Base-by-base conservation (phyloP, 2,797 vertebrate genomes). In the Amblyopsis hoosieri region DNA sequence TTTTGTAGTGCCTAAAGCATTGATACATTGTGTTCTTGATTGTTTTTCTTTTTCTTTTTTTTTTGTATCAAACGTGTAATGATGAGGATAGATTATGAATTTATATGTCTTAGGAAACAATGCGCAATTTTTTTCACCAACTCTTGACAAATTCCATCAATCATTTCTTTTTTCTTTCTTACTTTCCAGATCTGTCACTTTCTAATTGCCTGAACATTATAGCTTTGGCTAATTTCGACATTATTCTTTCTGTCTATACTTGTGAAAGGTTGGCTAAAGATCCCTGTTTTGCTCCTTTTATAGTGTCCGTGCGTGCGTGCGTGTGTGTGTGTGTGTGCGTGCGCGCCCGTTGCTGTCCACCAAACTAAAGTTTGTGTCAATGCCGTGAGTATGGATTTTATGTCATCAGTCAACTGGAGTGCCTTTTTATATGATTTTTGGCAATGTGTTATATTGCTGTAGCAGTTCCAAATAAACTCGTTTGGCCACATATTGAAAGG, bases 1-100 rank as follows among this genome's bases (percentile, higher is more conserved):
- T 79, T 85, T 82, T 86, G 74, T 85, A 74, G 86, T 90, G 84
- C 86, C 87, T 89, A 74, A 76, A 82, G 72, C 69, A 70, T 80
- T 81, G 83, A 79, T 42, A 49, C 60, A 57, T 64, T 78, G 60
- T 87, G 37, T 70, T 69, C 63, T 64, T 19, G 13, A 80, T 55
- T 71, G 62, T 71, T 74, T 75, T 77, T 64, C 60, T 72, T 85
- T 72, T 76, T 59, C 59, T n/a, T 62, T 53, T 73, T 50, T 60
- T 71, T 73, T 50, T 60, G 72, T 75, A 37, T 69, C 71, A 69
- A 64, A 75, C 65, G 75, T 78, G 74, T 82, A 72, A 78, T 62
- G 64, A 76, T 71, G 64, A 85, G 37, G 49, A 78, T 82, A 72
- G 75, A 79, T 67, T 69, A 67, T 83, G 77, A 77, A 3, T 29